Evolutionary conservation across 2,888 invertebrate genomes (phyloP).

Genomic region (Temnothorax ravouxi): DNA sequence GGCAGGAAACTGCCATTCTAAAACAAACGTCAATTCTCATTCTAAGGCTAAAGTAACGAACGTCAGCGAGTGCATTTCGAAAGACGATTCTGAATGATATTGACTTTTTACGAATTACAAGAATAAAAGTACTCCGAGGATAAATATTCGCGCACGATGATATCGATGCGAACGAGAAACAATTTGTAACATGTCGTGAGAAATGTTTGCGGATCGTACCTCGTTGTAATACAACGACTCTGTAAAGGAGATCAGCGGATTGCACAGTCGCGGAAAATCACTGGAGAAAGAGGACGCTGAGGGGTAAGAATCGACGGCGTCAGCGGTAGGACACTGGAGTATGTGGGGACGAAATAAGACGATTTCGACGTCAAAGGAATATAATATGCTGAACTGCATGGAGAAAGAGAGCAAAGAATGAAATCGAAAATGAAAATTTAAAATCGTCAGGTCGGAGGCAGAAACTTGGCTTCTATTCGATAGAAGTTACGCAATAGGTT

Average conservation of each 20-base stretch:
- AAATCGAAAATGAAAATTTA: slow-evolving; percentile 59
- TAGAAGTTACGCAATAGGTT: slow-evolving; percentile 34
- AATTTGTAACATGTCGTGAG: slow-evolving; percentile 2
- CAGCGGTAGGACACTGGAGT: slow-evolving; percentile 33
- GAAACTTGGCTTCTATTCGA: slow-evolving; percentile 13
- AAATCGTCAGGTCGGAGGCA: slow-evolving; percentile 5
- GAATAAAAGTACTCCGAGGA: background rate
- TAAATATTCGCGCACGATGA: background rate
- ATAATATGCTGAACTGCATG: slow-evolving; percentile 33
- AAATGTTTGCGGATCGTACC: slow-evolving; percentile 18
- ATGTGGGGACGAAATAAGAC: slow-evolving; percentile 30
- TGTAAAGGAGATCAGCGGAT: slow-evolving; percentile 23
- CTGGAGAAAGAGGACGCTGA: background rate
- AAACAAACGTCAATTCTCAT: slow-evolving; percentile 3
- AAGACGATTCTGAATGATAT: background rate
- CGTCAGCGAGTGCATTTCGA: background rate
- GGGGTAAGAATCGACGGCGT: background rate
- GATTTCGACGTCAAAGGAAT: slow-evolving; percentile 37
- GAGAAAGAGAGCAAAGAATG: background rate
- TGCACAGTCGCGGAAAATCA: slow-evolving; percentile 31
- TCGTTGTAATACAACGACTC: slow-evolving; percentile 11
- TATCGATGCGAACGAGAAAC: background rate
- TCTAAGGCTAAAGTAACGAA: background rate
- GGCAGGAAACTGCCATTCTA: background rate
- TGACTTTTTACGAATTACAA: slow-evolving; percentile 2